Evolutionary conservation across 2,888 invertebrate genomes (phyloP), one percentile per base, ranked within the genome.

Genomic region (Norana najaformis): DNA sequence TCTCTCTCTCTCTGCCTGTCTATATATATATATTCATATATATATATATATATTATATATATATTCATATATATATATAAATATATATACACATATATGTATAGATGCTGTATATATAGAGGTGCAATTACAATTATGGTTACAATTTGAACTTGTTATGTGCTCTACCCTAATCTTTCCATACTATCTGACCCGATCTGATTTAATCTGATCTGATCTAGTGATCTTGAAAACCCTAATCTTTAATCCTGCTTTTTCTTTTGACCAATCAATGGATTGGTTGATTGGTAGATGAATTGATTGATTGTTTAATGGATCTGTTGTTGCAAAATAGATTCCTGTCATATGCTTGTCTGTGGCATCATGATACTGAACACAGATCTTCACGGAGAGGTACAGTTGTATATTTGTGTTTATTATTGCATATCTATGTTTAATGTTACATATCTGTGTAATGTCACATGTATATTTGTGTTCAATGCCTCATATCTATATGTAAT

Each of bases 361-460:
- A 97, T 99, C 94, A 98, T 99, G 98, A 96, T 99, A 94, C 96
- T 99, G 93, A 99, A 99, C 96, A 98, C 99, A 89, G 99, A 99
- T 96, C 96, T 99, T 93, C 99, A 99, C 95, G 95, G 96, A 69
- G 95, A 95, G 93, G 95, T 96, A 93, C 93, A 92, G 91, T 14
- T n/a, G 5, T 30, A 83, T 83, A 34, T 16, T 3, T 34, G 18
- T 83, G 23, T 83, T 83, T 83, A n/a, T 82, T 82, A 82, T 82
- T 82, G 82, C 82, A 39, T 47, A 47, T 47, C 47, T 23, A 20
- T 69, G 30, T 69, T 69, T 69, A n/a, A 30, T n/a, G 13, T n/a
- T n/a, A 13, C n/a, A 69, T n/a, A 69, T 69, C 30, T n/a, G n/a
- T 69, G 30, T 47, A 47, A 69, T 30, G n/a, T 69, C n/a, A n/a